Percentiles rank a stretch among this genome's conserved stretches.
These are phyloP conservation scores for Andinoacara biseriatus DNA, from an alignment of 2,113 vertebrate genomes.

Conservation along the genomic window DNA sequence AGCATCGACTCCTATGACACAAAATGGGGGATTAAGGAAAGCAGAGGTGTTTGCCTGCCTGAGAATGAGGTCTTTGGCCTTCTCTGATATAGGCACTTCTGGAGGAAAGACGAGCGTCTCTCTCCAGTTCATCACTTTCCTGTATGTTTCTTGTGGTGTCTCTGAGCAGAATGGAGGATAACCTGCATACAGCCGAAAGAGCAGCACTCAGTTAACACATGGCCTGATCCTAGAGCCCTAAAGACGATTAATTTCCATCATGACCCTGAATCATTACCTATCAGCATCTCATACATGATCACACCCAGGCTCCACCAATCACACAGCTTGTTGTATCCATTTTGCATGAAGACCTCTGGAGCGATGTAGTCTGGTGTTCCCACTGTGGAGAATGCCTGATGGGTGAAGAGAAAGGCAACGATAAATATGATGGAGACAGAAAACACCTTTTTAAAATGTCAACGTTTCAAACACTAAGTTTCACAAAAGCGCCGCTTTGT, in stretches of 20 bases:
- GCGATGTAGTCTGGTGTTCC: slow-evolving; percentile 98
- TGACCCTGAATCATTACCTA: slow-evolving; percentile 80
- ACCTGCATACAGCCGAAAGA: slow-evolving; percentile 75
- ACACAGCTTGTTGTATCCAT: slow-evolving; percentile 97
- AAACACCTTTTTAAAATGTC: background rate
- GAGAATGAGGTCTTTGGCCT: slow-evolving; percentile 98
- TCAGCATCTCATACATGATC: slow-evolving; percentile 99
- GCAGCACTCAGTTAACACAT: background rate
- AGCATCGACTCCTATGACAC: background rate
- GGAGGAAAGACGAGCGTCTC: slow-evolving; percentile 96
- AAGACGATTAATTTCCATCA: background rate
- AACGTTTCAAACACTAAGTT: background rate
- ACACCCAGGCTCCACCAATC: slow-evolving; percentile 98
- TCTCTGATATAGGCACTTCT: slow-evolving; percentile 97
- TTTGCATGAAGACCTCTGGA: slow-evolving; percentile 97
- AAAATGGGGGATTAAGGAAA: background rate
- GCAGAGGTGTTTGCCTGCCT: slow-evolving; percentile 77
- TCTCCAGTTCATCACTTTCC: slow-evolving; percentile 99
- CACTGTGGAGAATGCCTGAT: slow-evolving; percentile 94
- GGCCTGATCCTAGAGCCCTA: background rate
- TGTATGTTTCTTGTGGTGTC: slow-evolving; percentile 97
- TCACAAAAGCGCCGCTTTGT: no score
- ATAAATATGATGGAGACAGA: background rate
- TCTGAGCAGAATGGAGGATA: slow-evolving; percentile 99
- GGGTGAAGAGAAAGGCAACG: background rate